Base-by-base conservation (phyloP, 1,140 invertebrate species). In the Thaumetopoea pityocampa region DNA sequence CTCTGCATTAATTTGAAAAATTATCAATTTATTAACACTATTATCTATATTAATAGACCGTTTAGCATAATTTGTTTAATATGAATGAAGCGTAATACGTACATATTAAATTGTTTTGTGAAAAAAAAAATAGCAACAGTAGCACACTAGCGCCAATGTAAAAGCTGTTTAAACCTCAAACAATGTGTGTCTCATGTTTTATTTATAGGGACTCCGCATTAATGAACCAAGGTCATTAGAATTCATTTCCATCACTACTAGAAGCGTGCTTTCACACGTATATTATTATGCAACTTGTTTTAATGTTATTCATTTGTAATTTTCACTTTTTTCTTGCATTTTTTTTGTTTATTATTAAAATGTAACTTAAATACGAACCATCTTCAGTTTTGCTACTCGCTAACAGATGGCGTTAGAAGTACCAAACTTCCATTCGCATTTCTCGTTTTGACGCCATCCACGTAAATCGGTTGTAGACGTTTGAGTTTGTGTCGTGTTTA, bases 171-270 rank as follows among this genome's bases (percentile, higher is more conserved):
- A 51, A 62, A 63, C 59, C 51, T 52, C 58, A 57, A 61, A 67
- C 69, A 69, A 66, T 67, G 60, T 62, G 55, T 51, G 27, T 32
- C 65, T 74, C 71, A 80, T 78, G 69, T 78, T 63, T 82, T 65
- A 82, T 80, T 70, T 72, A 83, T 77, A 10, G 23, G 24, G 17
- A 32, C 61, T 44, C 48, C 37, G 71, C 62, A 67, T 79, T 77
- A 79, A 83, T 79, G 69, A 74, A 65, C 57, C 70, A 74, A 74
- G 73, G 72, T 78, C 73, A 60, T 64, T 61, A 65, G 64, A 68
- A 76, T 72, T 62, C 49, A 70, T 78, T 78, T 73, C 57, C 62
- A 64, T 57, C 44, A 34, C 38, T 49, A 28, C 46, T 48, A 29
- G 32, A 41, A 24, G 10, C 27, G 20, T 41, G 19, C 45, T 41